Base-by-base conservation (phyloP, 1,140 invertebrate species). In the Zaprionus tsacasi region DNA sequence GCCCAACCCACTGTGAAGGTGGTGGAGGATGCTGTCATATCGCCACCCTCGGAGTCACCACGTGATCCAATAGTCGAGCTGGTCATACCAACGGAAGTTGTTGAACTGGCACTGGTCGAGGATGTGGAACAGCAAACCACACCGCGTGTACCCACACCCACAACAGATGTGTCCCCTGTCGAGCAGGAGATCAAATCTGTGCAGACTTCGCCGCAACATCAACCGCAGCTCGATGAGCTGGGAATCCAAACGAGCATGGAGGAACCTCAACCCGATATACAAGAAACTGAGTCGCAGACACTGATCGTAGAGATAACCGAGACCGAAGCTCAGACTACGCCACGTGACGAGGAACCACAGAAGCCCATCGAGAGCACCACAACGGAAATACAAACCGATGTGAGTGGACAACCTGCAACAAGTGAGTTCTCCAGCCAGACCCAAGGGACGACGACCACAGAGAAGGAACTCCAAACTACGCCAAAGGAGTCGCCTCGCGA, bases 141-240 rank as follows among this genome's bases (percentile, higher is more conserved):
- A 8, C 93, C 91, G 17, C 81, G 88, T 30, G 74, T 25, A 6
- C 68, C 85, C 4, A 76, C 87, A 6, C 80, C 86, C 3, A 21
- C 50, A 2, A 21, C 50, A 2, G 30, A 57, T 61, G 25, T 27
- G 3, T 52, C 54, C 33, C 54, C 59, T 27, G 50, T 79, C 0
- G 78, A 88, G n/a, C 88, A 67, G 15, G 93, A 94, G 65, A 93
- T 94, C 33, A 93, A 94, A 70, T 95, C 94, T 11, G 91, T 94
- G 17, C 95, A 95, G 92, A 95, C 95, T 17, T 94, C 94, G 6
- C 94, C 94, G 4, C 94, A 95, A 82, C 81, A 93, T 69, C 82
- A 86, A 13, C 91, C 87, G 4, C 82, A 88, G 43, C 91, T 93
- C 13, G 79, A 86, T 55, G 93, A 93, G 74, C 92, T 78, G 6